Evolutionary conservation across 2,888 invertebrate genomes (phyloP).

Genomic region (Thymelicus sylvestris): DNA sequence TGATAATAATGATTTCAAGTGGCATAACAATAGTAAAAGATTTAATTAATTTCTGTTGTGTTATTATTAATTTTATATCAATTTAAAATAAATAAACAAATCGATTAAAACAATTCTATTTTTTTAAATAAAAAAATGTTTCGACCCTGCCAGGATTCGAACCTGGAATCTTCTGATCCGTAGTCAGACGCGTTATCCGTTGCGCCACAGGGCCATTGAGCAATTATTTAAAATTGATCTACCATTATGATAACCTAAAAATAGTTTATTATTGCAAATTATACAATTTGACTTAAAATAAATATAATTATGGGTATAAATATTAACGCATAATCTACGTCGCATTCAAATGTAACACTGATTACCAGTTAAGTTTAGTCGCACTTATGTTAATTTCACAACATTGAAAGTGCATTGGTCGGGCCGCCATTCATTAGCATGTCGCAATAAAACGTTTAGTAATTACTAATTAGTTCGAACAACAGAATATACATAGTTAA

Average conservation of each 20-base stretch:
- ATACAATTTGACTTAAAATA: too few species aligned
- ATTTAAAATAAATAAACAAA: too few species aligned
- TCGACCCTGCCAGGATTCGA: conserved; percentile 87
- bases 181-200: conserved; percentile 89
- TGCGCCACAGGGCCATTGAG: conserved; percentile 85
- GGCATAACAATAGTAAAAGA: too few species aligned
- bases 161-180: conserved; percentile 89
- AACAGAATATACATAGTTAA: conserved; percentile 34
- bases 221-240: not conserved
- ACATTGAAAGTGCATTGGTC: conserved; percentile 18
- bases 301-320: too few species aligned
- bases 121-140: not conserved
- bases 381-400: conserved; percentile 15
- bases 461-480: conserved; percentile 31
- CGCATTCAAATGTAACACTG: too few species aligned
- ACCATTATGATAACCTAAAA: too few species aligned
- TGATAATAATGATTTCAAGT: too few species aligned
- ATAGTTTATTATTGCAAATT: too few species aligned
- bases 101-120: not conserved
- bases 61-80: too few species aligned
- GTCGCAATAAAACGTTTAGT: conserved; percentile 26
- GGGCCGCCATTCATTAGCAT: conserved; percentile 37
- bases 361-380: too few species aligned
- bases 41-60: too few species aligned
- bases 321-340: too few species aligned